Conservation (phyloP, 1,140 invertebrate genomes). For the Halyomorpha halys region DNA sequence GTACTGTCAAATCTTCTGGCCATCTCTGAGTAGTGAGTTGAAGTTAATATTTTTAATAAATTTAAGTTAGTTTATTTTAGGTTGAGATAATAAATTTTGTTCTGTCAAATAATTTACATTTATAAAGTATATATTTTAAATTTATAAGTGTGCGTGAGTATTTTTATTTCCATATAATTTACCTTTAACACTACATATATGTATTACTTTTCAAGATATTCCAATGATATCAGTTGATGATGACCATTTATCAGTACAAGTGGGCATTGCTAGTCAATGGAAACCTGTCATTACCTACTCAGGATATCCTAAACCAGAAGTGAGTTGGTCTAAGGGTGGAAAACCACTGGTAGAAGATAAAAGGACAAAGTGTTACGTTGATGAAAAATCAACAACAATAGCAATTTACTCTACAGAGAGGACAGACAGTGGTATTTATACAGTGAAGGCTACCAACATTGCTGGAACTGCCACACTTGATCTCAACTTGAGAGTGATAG, state of each 20-base stretch:
- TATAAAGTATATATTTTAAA: too few relatives aligned
- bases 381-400: conserved; percentile 48
- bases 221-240: conserved; percentile 52
- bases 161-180: too few relatives aligned
- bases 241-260: conserved; percentile 46
- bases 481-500: conserved; percentile 66
- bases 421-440: conserved; percentile 53
- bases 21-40: too few relatives aligned
- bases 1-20: too few relatives aligned
- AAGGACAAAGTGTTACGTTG: conserved; percentile 44
- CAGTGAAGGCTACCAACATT: conserved; percentile 52
- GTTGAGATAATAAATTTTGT: too few relatives aligned
- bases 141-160: too few relatives aligned
- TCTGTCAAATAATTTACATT: too few relatives aligned
- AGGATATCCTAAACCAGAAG: conserved; percentile 55
- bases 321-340: conserved; percentile 54
- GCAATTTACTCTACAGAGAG: conserved; percentile 48
- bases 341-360: conserved; percentile 40
- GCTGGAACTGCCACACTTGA: conserved; percentile 59
- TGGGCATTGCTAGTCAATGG: conserved; percentile 49
- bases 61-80: too few relatives aligned
- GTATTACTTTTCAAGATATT: conserved; percentile 39
- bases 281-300: conserved; percentile 47
- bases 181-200: not conserved
- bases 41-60: too few relatives aligned